phyloP scores from a whole-genome alignment of 1,140 invertebrate species.

The Ostrea edulis region DNA sequence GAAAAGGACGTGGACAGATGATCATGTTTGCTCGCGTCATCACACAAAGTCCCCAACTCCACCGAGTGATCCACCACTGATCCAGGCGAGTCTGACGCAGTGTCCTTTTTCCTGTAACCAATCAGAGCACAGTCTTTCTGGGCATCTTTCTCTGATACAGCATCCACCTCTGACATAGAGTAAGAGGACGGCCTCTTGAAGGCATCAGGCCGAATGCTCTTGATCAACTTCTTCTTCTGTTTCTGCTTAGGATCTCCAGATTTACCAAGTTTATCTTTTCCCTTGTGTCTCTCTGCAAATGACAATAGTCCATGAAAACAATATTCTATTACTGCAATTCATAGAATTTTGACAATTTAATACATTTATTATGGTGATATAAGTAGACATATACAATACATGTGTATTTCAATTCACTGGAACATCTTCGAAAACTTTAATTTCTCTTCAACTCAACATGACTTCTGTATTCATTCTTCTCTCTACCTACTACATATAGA shows the following conservation, averaged over 20 bases:
- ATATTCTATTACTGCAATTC: background rate
- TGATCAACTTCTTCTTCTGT: constrained; percentile 74
- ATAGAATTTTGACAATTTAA: no score
- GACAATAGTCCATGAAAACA: background rate
- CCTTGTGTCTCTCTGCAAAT: constrained; percentile 15
- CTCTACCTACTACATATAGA: no score
- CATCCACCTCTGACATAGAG: constrained; percentile 70
- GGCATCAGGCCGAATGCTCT: constrained; percentile 76
- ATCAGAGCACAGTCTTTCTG: constrained; percentile 69
- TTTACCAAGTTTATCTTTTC: background rate
- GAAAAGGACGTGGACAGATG: constrained; percentile 61
- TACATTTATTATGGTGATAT: no score
- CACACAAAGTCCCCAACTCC: constrained; percentile 71
- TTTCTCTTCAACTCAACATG: no score
- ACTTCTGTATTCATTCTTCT: no score
- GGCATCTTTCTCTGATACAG: constrained; percentile 49
- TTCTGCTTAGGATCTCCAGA: constrained; percentile 39
- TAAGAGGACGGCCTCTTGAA: constrained; percentile 77
- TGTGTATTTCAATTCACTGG: no score
- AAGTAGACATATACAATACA: no score
- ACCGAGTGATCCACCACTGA: constrained; percentile 75
- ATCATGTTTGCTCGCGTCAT: background rate
- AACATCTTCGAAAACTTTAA: no score
- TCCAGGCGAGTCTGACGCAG: constrained; percentile 46
- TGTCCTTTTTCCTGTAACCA: constrained; percentile 78